Percentiles rank a stretch among this genome's conserved stretches.
Conservation (phyloP, 2,113 vertebrate species). For the Scalopus aquaticus region DNA sequence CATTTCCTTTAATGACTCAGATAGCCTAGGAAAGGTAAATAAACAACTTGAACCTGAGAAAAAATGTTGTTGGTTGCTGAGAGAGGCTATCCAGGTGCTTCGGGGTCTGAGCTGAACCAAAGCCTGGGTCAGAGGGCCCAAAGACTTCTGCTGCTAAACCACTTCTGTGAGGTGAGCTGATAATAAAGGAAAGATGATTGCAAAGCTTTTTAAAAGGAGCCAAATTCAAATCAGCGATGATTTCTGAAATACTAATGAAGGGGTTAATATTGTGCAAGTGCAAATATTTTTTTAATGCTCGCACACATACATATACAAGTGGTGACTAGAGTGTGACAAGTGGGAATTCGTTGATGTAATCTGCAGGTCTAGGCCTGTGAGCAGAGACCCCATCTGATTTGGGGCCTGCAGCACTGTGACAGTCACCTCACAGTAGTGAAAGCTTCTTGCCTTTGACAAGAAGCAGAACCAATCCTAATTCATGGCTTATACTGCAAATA, state of each 20-base stretch:
- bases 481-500: not conserved
- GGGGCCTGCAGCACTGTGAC: not conserved
- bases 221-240: not conserved
- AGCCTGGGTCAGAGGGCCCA: not conserved
- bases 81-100: not conserved
- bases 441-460: not conserved
- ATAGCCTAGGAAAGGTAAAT: constrained; percentile 55
- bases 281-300: not conserved
- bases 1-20: constrained; percentile 48
- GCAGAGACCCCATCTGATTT: not conserved
- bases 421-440: not conserved
- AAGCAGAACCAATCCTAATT: not conserved
- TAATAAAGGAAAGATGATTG: not conserved
- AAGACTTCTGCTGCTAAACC: not conserved
- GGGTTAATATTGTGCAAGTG: not conserved
- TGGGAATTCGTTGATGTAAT: not conserved
- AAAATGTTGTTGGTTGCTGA: not conserved
- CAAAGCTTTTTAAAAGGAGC: not conserved
- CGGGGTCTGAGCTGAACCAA: not conserved
- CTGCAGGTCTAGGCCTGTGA: too few relatives aligned
- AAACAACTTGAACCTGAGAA: constrained; percentile 34
- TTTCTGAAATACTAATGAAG: not conserved
- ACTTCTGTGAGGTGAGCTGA: not conserved
- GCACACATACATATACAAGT: not conserved
- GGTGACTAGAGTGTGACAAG: not conserved